Conservation (phyloP, 2,113 vertebrate species). For the pig (Sus scrofa) region DNA sequence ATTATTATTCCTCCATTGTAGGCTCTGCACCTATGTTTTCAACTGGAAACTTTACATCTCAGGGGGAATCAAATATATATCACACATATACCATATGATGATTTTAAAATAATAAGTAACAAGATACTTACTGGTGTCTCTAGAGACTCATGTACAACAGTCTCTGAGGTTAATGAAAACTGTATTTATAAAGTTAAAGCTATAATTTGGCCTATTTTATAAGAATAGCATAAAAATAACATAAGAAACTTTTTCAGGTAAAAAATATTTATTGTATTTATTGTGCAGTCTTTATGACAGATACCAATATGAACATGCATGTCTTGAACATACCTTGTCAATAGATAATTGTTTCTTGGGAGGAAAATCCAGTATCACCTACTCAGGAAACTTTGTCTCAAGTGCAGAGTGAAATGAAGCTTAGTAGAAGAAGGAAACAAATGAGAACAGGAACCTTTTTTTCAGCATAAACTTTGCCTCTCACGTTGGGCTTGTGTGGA, state of each 20-base stretch:
- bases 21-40: constrained; percentile 15
- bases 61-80: neutral
- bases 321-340: constrained; percentile 39
- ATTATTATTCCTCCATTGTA: constrained; percentile 31
- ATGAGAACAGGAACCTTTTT: neutral
- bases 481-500: neutral
- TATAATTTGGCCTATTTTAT: constrained; percentile 34
- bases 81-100: neutral
- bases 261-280: constrained; percentile 1
- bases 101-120: constrained; percentile 43
- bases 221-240: constrained; percentile 25
- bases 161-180: constrained; percentile 29
- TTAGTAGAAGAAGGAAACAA: neutral
- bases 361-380: neutral
- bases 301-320: neutral
- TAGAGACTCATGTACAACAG: neutral
- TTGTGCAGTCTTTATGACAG: constrained; percentile 20
- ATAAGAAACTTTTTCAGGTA: constrained; percentile 23
- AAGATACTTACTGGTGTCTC: neutral
- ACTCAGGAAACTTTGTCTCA: neutral
- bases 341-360: constrained; percentile 23
- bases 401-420: neutral
- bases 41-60: constrained; percentile 36
- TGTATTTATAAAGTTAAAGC: constrained; percentile 58
- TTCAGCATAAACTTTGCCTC: neutral